phyloP scores from a whole-genome alignment of 2,113 vertebrate species.

The Rafetus swinhoei region DNA sequence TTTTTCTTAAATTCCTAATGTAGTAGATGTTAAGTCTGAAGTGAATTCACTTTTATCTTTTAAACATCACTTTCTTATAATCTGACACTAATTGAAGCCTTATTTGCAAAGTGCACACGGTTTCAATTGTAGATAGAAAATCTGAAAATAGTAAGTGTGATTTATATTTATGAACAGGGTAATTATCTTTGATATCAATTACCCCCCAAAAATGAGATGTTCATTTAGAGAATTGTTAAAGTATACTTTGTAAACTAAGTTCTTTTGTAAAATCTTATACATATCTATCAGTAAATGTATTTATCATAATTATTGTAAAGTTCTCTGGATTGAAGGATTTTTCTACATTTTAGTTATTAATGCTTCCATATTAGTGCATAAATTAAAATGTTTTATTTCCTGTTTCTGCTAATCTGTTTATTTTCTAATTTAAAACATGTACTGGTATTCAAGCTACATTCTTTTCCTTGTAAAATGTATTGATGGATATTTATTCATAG shows the following conservation, averaged over 20 bases:
- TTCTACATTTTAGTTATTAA: background rate
- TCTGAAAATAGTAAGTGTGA: background rate
- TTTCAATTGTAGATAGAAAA: background rate
- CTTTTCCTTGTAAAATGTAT: background rate
- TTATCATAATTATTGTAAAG: background rate
- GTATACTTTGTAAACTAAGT: background rate
- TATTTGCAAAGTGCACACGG: background rate
- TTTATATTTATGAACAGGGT: background rate
- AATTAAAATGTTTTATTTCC: too few species aligned
- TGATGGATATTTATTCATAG: background rate
- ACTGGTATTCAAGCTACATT: background rate
- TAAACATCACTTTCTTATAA: background rate
- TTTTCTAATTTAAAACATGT: too few species aligned
- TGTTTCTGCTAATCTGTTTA: too few species aligned
- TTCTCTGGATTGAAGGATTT: background rate
- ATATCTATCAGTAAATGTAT: background rate
- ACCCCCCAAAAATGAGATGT: background rate
- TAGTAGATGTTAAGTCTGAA: background rate
- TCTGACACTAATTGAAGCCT: rapidly evolving
- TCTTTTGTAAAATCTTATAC: background rate
- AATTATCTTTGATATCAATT: background rate
- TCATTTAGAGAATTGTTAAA: background rate
- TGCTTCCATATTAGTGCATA: background rate
- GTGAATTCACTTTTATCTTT: background rate
- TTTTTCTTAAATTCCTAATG: background rate